These are phyloP conservation scores for Tetropium fuscum DNA, from an alignment of 2,888 invertebrate genomes.

Conservation along the genomic window DNA sequence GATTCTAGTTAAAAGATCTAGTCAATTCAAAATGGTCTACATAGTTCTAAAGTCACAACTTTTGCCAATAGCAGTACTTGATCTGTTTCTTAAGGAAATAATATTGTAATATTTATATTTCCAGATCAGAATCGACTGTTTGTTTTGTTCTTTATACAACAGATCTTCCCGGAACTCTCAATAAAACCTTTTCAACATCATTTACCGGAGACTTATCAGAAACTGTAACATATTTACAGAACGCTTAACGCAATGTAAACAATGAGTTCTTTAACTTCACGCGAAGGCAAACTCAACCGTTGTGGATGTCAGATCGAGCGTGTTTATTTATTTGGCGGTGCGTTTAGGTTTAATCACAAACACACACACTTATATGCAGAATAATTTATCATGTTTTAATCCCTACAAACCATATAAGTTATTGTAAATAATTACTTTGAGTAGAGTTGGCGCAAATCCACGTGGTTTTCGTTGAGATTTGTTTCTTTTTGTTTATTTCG, in stretches of 20 bases:
- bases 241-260: slow-evolving; percentile 36
- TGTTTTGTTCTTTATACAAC: too few relatives aligned
- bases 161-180: slow-evolving; percentile 3
- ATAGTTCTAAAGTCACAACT: too few relatives aligned
- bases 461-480: slow-evolving; percentile 26
- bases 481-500: slow-evolving; percentile 1
- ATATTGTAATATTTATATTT: too few relatives aligned
- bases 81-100: too few relatives aligned
- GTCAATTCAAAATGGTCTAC: too few relatives aligned
- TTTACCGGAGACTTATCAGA: slow-evolving; percentile 8
- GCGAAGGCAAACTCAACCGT: slow-evolving; percentile 13
- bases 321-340: slow-evolving; percentile 45
- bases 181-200: slow-evolving; percentile 1
- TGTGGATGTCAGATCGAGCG: slow-evolving; percentile 27
- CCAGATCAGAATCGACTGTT: too few relatives aligned
- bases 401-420: slow-evolving; percentile 44
- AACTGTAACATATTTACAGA: slow-evolving; percentile 24
- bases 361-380: slow-evolving; percentile 41
- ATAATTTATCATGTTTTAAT: slow-evolving; percentile 47
- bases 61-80: too few relatives aligned
- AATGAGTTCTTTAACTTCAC: slow-evolving; percentile 41
- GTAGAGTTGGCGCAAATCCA: slow-evolving; percentile 41
- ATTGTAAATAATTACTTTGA: slow-evolving; percentile 42
- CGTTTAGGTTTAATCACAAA: slow-evolving; percentile 42
- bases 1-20: too few relatives aligned